A percentile compares a stretch with the other conserved stretches of the same genome.
Conservation (phyloP, 2,113 vertebrate species). For the Elanoides forficatus region DNA sequence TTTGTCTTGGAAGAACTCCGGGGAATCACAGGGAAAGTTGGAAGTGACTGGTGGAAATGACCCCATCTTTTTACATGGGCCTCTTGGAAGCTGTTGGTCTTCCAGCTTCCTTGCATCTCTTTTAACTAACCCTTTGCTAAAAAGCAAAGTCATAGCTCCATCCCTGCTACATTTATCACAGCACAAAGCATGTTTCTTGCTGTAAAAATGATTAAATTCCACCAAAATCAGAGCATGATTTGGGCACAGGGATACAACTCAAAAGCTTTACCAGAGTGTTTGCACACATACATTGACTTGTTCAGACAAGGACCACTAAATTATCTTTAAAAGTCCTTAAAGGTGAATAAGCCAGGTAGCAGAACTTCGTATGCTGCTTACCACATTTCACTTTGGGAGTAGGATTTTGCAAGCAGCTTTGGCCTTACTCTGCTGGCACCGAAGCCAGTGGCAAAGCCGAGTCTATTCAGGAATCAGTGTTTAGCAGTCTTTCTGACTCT, state of each 20-base stretch:
- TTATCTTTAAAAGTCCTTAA: not conserved
- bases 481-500: not conserved
- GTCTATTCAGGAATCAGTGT: not conserved
- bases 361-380: not conserved
- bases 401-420: not conserved
- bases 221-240: not conserved
- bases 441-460: not conserved
- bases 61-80: not conserved
- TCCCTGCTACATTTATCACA: not conserved
- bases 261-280: not conserved
- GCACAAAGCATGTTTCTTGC: not conserved
- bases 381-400: not conserved
- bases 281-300: fast-evolving
- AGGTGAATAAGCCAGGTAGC: not conserved
- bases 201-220: not conserved
- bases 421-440: not conserved
- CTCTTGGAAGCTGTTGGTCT: not conserved
- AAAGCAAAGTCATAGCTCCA: not conserved
- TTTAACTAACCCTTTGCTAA: not conserved
- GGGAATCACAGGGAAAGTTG: not conserved
- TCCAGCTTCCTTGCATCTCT: not conserved
- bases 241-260: not conserved
- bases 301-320: not conserved
- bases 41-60: not conserved
- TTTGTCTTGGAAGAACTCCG: not conserved